Conservation (phyloP, 2,888 invertebrate genomes). For the Pandemis corylana region DNA sequence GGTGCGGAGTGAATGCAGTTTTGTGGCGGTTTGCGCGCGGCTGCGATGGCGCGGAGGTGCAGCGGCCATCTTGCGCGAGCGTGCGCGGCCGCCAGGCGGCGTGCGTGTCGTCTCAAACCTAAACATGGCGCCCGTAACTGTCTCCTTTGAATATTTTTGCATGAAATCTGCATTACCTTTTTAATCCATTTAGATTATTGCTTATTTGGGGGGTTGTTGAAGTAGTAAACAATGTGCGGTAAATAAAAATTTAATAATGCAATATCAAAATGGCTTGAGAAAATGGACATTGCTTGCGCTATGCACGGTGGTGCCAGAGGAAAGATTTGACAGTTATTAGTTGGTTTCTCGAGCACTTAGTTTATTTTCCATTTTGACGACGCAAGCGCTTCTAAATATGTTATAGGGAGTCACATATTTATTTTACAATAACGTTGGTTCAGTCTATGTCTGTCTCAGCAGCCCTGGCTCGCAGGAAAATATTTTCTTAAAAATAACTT, state of each 20-base stretch:
- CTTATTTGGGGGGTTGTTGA: conserved; percentile 28
- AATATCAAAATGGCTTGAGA: conserved; percentile 32
- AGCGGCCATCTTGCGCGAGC: conserved; percentile 77
- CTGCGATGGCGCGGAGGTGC: conserved; percentile 48
- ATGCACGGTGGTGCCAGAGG: neutral
- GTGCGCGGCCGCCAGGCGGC: conserved; percentile 73
- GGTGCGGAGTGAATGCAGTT: conserved; percentile 62
- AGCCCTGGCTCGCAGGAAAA: too few species aligned
- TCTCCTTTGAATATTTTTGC: conserved; percentile 80
- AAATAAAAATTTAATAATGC: conserved; percentile 6
- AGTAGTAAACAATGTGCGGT: conserved; percentile 24
- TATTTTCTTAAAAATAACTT: too few species aligned
- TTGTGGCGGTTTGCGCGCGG: conserved; percentile 51
- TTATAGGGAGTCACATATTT: neutral
- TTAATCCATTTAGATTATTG: conserved; percentile 44
- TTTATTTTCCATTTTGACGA: neutral
- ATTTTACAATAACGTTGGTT: too few species aligned
- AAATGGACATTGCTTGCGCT: neutral
- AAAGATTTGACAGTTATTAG: neutral
- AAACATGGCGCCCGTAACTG: conserved; percentile 71
- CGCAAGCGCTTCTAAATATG: neutral
- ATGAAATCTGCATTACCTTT: conserved; percentile 55
- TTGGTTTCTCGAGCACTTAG: too few species aligned
- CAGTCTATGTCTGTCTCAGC: too few species aligned
- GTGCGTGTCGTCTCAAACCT: conserved; percentile 68